Evolutionary conservation across 1,140 invertebrate genomes (phyloP).

Genomic region (Gonatopus flavifemur): DNA sequence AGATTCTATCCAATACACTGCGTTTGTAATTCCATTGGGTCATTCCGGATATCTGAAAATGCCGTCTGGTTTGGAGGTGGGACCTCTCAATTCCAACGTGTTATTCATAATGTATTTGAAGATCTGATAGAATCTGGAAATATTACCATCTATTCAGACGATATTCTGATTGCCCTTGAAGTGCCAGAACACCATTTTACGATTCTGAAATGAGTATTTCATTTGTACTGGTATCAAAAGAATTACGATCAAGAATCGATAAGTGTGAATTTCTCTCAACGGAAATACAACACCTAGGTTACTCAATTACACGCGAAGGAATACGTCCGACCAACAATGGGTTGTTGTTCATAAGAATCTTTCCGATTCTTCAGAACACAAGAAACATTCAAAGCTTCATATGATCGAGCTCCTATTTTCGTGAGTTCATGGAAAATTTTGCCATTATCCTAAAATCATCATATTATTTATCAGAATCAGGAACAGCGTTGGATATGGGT

Average conservation of each 20-base stretch:
- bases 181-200: slow-evolving; percentile 15
- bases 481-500: slow-evolving; percentile 19
- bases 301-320: not conserved
- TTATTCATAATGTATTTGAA: slow-evolving; percentile 42
- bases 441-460: slow-evolving; percentile 32
- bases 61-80: slow-evolving; percentile 48
- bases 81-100: slow-evolving; percentile 40
- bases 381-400: slow-evolving; percentile 21
- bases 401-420: slow-evolving; percentile 28
- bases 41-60: no score
- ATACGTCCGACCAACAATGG: not conserved
- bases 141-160: slow-evolving; percentile 20
- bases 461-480: slow-evolving; percentile 16
- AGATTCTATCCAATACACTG: slow-evolving; percentile 31
- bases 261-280: slow-evolving; percentile 1
- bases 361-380: not conserved
- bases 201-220: not conserved
- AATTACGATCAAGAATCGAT: not conserved
- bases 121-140: slow-evolving; percentile 10
- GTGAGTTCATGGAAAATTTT: no score
- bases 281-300: not conserved
- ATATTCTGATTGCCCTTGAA: slow-evolving; percentile 15
- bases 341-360: not conserved
- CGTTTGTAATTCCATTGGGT: slow-evolving; percentile 37
- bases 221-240: not conserved